Evolutionary conservation across 2,113 vertebrate species (phyloP), one percentile per base, ranked within the genome.

Genomic region (Sylvietta virens): DNA sequence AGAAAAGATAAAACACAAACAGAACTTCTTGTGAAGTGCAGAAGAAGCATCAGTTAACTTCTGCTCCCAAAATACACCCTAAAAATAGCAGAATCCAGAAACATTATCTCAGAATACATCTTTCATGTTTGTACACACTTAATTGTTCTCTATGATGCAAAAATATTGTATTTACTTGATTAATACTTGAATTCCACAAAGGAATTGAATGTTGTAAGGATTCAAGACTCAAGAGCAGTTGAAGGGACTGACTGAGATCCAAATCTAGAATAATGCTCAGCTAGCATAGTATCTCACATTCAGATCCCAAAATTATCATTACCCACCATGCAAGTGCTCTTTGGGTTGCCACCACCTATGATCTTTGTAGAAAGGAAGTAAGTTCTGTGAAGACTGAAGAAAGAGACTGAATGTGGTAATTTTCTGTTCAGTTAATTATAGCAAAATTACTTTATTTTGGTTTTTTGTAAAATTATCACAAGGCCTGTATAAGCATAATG

Each of bases 401-500:
- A 93, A 95, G 61, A 70, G 23, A 94, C 67, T 51, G 13, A 87
- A 84, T 65, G 57, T 73, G 61, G 64, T 86, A 51, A 37, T 84
- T 66, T 96, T 88, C 86, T 86, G n/a, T 81, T 65, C 94, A 94
- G 64, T 92, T 96, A 86, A 88, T 95, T 92, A 71, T 42, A 81
- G 39, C 47, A 70, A 56, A 57, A 76, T 60, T 70, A 65, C n/a
- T 85, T 96, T 86, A 51, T 47, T 90, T 93, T 20, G 11, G 19
- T 8, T 56, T 94, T 96, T 70, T 71, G 7, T 88, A 94, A 85
- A 96, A 85, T 72, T 17, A 94, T 80, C 57, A 60, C 48, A 80
- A 79, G 61, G 51, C 69, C 92, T 94, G 33, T 87, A 54, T 42
- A 65, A 85, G 47, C 21, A 67, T 76, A 94, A 62, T n/a, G 39